These are phyloP conservation scores for Holotrichia oblita DNA, from an alignment of 1,140 invertebrate genomes.

Conservation along the genomic window DNA sequence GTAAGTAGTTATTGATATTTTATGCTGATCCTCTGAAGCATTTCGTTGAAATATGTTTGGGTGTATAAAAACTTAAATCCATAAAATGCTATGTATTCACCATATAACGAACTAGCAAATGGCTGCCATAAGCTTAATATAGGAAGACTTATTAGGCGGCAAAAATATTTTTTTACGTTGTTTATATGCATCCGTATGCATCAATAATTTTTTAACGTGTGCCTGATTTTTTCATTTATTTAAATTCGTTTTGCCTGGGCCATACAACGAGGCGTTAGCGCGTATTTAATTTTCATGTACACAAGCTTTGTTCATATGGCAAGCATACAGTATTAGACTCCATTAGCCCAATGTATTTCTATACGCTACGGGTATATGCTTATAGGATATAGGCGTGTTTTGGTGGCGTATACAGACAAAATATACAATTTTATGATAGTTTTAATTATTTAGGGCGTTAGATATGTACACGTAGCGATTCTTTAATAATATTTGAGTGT, in stretches of 20 bases:
- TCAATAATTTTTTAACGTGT: conserved; percentile 40
- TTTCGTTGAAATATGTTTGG: conserved; percentile 47
- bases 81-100: conserved; percentile 52
- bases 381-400: conserved; percentile 44
- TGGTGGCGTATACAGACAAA: conserved; percentile 29
- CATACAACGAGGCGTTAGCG: background rate
- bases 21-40: conserved; percentile 45
- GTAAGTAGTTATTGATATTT: conserved; percentile 50
- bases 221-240: conserved; percentile 38
- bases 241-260: background rate
- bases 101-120: conserved; percentile 59
- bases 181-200: background rate
- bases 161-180: conserved; percentile 46
- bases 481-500: conserved; percentile 45
- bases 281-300: conserved; percentile 38
- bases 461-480: conserved; percentile 17
- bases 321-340: conserved; percentile 58
- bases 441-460: conserved; percentile 25
- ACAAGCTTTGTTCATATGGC: conserved; percentile 60
- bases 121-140: conserved; percentile 60
- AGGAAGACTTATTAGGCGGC: conserved; percentile 42
- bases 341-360: conserved; percentile 58
- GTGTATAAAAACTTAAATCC: conserved; percentile 52
- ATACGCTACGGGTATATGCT: conserved; percentile 48
- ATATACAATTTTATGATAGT: conserved; percentile 44